Percentiles rank a stretch among this genome's conserved stretches.
phyloP scores from a whole-genome alignment of 2,113 vertebrate species.

The Himantopus leucocephalus region DNA sequence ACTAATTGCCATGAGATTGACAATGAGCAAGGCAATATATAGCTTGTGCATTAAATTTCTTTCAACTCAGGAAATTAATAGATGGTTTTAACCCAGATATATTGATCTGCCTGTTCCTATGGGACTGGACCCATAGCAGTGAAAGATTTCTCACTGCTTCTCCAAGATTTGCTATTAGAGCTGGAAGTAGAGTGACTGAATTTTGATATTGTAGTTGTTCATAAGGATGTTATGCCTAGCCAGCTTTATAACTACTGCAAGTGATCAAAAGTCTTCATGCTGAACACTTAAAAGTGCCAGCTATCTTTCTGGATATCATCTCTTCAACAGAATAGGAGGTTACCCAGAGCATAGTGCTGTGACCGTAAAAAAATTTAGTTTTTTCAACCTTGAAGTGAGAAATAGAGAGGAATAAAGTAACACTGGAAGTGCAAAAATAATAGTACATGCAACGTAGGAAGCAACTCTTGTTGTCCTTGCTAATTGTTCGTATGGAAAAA shows the following conservation, averaged over 20 bases:
- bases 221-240: neutral
- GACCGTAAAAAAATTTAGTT: neutral
- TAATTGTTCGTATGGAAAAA: neutral
- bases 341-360: neutral
- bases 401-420: neutral
- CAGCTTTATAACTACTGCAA: neutral
- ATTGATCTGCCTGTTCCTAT: neutral
- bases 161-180: neutral
- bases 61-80: neutral
- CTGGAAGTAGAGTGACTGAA: neutral
- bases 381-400: neutral
- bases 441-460: neutral
- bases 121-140: neutral
- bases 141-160: neutral
- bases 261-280: neutral
- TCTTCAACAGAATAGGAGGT: neutral
- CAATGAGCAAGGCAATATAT: neutral
- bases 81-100: neutral
- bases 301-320: neutral
- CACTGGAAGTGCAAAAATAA: neutral
- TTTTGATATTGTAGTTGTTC: neutral
- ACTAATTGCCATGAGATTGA: neutral
- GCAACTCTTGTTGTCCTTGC: neutral
- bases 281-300: neutral
- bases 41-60: neutral